These are phyloP conservation scores for Aphrophora alni DNA, from an alignment of 2,888 invertebrate genomes.

Conservation along the genomic window DNA sequence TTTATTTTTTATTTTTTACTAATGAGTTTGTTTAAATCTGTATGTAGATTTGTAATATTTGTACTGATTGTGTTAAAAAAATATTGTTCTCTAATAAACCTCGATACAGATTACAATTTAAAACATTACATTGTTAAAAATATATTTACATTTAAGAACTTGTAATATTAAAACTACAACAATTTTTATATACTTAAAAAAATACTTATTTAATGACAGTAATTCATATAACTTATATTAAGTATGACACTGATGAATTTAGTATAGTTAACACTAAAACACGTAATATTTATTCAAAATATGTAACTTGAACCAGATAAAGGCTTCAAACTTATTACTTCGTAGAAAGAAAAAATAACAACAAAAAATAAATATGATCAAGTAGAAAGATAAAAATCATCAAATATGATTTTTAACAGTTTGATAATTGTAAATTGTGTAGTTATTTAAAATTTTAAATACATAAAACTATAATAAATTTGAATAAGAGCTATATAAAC, in stretches of 20 bases:
- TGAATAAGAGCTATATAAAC: not conserved
- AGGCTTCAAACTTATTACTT: not conserved
- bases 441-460: not conserved
- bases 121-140: not conserved
- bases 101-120: constrained; percentile 10
- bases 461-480: not conserved
- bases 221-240: not conserved
- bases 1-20: not conserved
- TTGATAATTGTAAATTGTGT: not conserved
- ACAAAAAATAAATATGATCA: not conserved
- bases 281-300: not conserved
- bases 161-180: not conserved
- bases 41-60: not conserved
- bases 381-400: not conserved
- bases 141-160: not conserved
- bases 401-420: not conserved
- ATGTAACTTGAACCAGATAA: not conserved
- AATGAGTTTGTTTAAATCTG: not conserved
- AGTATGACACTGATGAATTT: not conserved
- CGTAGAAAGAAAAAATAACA: not conserved
- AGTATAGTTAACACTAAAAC: not conserved
- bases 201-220: not conserved
- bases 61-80: not conserved
- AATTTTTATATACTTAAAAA: not conserved
- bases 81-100: no score